phyloP scores from a whole-genome alignment of 2,113 vertebrate species.

The Actenoides hombroni region DNA sequence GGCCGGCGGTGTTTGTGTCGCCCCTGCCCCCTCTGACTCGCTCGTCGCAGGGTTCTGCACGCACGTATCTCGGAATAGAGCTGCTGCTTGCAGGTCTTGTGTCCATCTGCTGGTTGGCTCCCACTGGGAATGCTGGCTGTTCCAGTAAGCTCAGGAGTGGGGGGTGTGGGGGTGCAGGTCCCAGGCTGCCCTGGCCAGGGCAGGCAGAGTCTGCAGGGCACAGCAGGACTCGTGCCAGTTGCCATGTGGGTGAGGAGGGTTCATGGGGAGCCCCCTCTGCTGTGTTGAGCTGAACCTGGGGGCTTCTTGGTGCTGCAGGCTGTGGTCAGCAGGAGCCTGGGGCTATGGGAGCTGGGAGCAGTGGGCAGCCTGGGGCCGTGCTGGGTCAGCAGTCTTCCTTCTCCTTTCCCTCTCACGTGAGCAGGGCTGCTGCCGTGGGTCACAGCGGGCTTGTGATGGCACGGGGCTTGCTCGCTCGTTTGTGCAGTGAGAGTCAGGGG shows the following conservation, averaged over 20 bases:
- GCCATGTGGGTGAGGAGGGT: accelerated
- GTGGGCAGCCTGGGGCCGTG: not conserved
- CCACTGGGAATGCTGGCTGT: not conserved
- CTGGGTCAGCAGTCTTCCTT: not conserved
- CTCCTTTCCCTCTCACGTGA: not conserved
- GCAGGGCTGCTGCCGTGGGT: not conserved
- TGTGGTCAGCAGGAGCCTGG: not conserved
- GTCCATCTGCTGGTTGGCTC: not conserved
- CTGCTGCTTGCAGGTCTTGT: not conserved
- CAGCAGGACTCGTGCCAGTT: accelerated
- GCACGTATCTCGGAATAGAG: accelerated
- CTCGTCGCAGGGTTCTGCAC: accelerated
- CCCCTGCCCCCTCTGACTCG: accelerated
- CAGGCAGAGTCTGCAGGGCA: not conserved
- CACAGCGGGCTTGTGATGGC: not conserved
- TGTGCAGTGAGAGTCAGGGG: not conserved
- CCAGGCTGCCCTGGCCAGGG: not conserved
- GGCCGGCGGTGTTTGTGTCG: not conserved
- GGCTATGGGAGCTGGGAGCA: not conserved
- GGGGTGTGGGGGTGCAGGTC: not conserved
- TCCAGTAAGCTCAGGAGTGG: not conserved
- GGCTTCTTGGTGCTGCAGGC: not conserved
- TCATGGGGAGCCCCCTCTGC: not conserved
- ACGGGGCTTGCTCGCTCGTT: not conserved
- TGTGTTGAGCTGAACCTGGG: not conserved